These are phyloP conservation scores for Coryphaenoides rupestris DNA, from an alignment of 2,113 vertebrate genomes.

Conservation along the genomic window DNA sequence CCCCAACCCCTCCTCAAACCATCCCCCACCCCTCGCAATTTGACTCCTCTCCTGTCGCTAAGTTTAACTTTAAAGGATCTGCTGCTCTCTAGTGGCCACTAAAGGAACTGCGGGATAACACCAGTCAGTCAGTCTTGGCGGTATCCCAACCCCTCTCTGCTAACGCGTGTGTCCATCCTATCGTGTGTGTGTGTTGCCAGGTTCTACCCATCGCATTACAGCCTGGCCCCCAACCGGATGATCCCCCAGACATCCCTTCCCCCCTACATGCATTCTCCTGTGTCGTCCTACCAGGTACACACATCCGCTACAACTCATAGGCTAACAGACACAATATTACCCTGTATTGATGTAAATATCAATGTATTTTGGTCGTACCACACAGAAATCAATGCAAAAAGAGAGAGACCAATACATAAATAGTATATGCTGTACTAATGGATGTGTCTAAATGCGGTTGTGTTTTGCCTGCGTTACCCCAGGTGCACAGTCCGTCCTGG, in stretches of 20 bases:
- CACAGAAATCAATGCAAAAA: too few species aligned
- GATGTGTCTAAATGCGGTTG: too few species aligned
- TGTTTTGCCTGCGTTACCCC: not conserved
- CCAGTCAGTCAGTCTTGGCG: not conserved
- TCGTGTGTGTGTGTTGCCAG: conserved; percentile 67
- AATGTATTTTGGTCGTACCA: too few species aligned
- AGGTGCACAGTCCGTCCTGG: conserved; percentile 89
- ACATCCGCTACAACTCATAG: too few species aligned
- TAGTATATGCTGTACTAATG: too few species aligned
- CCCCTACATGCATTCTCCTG: conserved; percentile 87
- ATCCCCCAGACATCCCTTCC: conserved; percentile 85
- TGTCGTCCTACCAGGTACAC: conserved; percentile 89
- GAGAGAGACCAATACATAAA: too few species aligned
- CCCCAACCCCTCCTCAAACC: too few species aligned
- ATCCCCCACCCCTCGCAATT: too few species aligned
- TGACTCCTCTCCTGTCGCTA: too few species aligned
- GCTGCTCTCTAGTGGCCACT: conserved; percentile 46
- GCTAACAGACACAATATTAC: too few species aligned
- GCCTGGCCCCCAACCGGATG: conserved; percentile 84
- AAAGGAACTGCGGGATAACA: not conserved
- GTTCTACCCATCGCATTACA: conserved; percentile 87
- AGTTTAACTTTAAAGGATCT: conserved; percentile 6
- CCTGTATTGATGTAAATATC: too few species aligned
- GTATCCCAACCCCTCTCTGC: too few species aligned
- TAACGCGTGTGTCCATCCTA: not conserved